phyloP scores from a whole-genome alignment of 2,888 invertebrate species.

The Lymantria dispar region DNA sequence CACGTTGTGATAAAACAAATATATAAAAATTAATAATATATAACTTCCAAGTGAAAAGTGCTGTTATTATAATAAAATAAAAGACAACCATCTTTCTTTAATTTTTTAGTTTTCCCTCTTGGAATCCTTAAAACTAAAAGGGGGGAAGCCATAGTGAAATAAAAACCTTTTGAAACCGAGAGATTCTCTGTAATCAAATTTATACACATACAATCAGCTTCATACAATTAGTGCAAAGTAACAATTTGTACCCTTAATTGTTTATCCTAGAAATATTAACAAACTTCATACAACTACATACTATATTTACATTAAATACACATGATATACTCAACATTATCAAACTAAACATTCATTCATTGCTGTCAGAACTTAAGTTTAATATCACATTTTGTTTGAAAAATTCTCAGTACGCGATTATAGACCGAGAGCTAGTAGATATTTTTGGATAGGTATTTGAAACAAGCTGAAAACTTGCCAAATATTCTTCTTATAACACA shows the following conservation, averaged over 20 bases:
- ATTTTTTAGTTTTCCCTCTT: conserved; percentile 7
- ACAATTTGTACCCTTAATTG: conserved; percentile 31
- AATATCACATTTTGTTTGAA: conserved; percentile 65
- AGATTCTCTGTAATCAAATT: conserved; percentile 31
- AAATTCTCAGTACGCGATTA: conserved; percentile 12
- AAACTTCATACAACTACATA: conserved; percentile 7
- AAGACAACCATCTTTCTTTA: background rate
- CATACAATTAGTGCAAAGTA: conserved; percentile 22
- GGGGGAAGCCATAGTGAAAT: conserved; percentile 16
- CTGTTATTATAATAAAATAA: background rate
- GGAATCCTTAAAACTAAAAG: conserved; percentile 5
- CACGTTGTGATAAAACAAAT: conserved; percentile 15
- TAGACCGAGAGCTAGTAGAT: background rate
- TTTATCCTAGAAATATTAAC: conserved; percentile 21
- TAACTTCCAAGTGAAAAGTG: background rate
- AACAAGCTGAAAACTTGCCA: no score
- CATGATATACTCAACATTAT: conserved; percentile 33
- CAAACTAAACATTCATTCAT: conserved; percentile 31
- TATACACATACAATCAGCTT: conserved; percentile 23
- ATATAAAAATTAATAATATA: background rate
- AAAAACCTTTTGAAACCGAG: conserved; percentile 22
- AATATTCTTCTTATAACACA: no score
- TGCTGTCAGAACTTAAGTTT: conserved; percentile 53
- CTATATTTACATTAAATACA: conserved; percentile 26
- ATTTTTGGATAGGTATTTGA: no score